These are phyloP conservation scores for Belonocnema kinseyi DNA, from an alignment of 1,140 invertebrate genomes.

Conservation along the genomic window DNA sequence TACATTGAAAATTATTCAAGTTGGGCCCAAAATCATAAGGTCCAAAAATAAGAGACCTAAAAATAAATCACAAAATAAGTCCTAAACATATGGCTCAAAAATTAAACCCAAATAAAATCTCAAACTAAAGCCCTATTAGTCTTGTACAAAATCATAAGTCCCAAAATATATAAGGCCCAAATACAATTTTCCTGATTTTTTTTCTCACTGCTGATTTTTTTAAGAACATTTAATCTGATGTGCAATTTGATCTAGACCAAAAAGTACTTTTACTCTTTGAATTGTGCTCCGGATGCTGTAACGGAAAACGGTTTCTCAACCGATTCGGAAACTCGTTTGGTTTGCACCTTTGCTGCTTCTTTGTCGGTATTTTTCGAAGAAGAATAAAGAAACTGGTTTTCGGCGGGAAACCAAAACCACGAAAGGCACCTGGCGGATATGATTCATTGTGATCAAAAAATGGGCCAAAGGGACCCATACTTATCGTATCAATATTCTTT, in stretches of 20 bases:
- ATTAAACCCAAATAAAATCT: too few species aligned
- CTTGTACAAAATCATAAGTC: too few species aligned
- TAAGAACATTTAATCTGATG: too few species aligned
- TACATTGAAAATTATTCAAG: background rate
- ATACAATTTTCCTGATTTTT: too few species aligned
- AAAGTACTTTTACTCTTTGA: too few species aligned
- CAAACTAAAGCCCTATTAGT: too few species aligned
- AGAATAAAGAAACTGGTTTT: constrained; percentile 35
- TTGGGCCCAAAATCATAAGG: background rate
- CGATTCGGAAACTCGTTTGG: constrained; percentile 15
- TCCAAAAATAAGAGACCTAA: background rate
- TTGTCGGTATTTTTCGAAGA: background rate
- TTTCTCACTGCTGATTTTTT: too few species aligned
- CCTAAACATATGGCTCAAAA: too few species aligned
- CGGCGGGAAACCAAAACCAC: constrained; percentile 36
- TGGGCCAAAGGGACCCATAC: background rate
- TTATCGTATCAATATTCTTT: background rate
- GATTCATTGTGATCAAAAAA: constrained; percentile 7
- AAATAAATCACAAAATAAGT: background rate
- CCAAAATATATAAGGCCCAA: too few species aligned
- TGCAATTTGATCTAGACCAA: too few species aligned
- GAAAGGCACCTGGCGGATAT: constrained; percentile 35
- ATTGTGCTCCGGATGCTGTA: background rate
- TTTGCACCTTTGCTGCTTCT: constrained; percentile 15
- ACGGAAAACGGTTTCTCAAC: constrained; percentile 7